Percentiles rank a stretch among this genome's conserved stretches.
These are phyloP conservation scores for Catocala nupta DNA, from an alignment of 2,888 invertebrate genomes.

Conservation along the genomic window DNA sequence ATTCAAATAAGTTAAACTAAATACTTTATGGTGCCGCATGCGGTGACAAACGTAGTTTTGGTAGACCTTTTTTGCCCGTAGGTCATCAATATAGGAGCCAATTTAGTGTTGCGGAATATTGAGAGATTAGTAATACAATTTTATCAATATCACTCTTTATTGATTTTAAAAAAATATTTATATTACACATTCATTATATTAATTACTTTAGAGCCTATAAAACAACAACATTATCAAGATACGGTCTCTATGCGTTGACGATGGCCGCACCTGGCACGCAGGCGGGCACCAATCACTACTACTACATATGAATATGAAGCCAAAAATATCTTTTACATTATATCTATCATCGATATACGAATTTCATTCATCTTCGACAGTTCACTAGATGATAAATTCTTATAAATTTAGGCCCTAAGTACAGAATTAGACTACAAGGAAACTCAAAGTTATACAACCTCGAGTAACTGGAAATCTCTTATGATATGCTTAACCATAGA, in stretches of 20 bases:
- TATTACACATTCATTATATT: conserved; percentile 84
- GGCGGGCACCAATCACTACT: conserved; percentile 54
- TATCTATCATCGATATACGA: conserved; percentile 67
- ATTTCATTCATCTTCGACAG: conserved; percentile 67
- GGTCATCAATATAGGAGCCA: too few species aligned
- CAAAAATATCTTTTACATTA: conserved; percentile 77
- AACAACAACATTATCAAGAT: conserved; percentile 79
- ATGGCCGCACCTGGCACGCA: conserved; percentile 44
- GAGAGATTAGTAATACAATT: conserved; percentile 52
- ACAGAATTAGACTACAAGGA: conserved; percentile 70
- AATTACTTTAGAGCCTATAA: conserved; percentile 78
- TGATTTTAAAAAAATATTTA: conserved; percentile 87
- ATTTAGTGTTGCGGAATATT: background rate
- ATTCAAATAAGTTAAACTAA: too few species aligned
- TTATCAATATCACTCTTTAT: conserved; percentile 86
- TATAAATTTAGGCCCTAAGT: conserved; percentile 79
- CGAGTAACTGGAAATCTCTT: conserved; percentile 61
- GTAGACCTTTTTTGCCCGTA: too few species aligned
- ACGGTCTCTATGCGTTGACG: conserved; percentile 66
- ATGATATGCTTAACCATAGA: conserved; percentile 61
- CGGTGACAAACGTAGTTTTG: too few species aligned
- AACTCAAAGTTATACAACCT: conserved; percentile 62
- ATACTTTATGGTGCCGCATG: too few species aligned
- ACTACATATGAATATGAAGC: conserved; percentile 73
- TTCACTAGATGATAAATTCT: conserved; percentile 64